These are phyloP conservation scores for Saguinus imperator DNA, from an alignment of 2,113 vertebrate genomes.

Conservation along the genomic window DNA sequence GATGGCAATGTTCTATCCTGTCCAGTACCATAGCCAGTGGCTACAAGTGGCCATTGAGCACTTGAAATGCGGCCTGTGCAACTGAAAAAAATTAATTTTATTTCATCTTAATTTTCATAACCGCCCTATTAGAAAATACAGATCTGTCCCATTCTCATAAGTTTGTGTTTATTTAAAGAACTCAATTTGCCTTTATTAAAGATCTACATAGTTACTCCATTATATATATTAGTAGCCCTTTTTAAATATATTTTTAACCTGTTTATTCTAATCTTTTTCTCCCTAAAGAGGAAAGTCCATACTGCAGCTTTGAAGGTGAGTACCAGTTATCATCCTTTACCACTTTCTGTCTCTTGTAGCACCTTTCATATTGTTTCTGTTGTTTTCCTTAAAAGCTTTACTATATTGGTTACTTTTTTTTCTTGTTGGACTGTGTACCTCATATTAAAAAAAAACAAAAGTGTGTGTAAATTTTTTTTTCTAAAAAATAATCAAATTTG, in stretches of 20 bases:
- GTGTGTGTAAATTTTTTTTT: not conserved
- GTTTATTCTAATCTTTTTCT: slow-evolving; percentile 8
- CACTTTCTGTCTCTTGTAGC: not conserved
- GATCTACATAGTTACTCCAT: not conserved
- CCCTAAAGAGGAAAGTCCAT: not conserved
- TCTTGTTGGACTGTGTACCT: not conserved
- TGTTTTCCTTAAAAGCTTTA: not conserved
- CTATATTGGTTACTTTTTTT: not conserved
- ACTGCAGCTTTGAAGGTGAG: not conserved
- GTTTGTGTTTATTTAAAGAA: not conserved
- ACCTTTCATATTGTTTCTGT: not conserved
- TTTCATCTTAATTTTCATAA: not conserved
- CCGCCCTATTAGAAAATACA: not conserved
- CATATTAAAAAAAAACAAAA: not conserved
- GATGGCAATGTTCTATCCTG: not conserved
- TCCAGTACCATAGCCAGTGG: not conserved
- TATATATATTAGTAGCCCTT: not conserved
- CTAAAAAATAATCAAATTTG: not conserved
- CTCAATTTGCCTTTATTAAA: not conserved
- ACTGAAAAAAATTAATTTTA: not conserved
- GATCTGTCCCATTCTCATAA: not conserved
- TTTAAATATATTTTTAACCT: not conserved
- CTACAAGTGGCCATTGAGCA: not conserved
- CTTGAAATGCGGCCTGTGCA: not conserved
- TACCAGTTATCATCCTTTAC: not conserved